Evolutionary conservation across 1,140 invertebrate species (phyloP).

Genomic region (Bombus waltoni): DNA sequence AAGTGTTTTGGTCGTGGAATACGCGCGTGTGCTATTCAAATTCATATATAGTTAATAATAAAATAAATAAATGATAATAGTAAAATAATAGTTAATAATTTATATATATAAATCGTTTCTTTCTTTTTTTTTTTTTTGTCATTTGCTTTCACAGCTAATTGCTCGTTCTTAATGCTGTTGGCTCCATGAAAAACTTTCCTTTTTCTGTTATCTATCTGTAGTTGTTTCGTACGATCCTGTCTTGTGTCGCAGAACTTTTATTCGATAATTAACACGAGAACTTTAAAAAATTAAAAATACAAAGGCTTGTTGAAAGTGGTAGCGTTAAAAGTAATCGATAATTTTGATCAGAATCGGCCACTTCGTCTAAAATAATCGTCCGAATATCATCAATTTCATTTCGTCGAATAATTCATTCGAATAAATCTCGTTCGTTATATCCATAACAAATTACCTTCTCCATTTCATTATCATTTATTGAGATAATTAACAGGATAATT

Average conservation of each 20-base stretch:
- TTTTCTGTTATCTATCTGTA: not conserved
- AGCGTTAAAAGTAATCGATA: not conserved
- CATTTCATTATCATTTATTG: not conserved
- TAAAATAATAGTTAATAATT: not conserved
- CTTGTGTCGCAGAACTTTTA: not conserved
- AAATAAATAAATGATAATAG: no score
- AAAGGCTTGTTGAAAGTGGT: not conserved
- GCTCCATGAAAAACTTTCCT: not conserved
- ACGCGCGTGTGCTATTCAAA: not conserved
- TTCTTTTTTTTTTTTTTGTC: not conserved
- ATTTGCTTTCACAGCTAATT: constrained; percentile 19
- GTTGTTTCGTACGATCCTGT: not conserved
- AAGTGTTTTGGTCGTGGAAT: not conserved
- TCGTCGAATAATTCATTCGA: not conserved
- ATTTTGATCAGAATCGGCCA: not conserved
- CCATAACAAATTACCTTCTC: no score
- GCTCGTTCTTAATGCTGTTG: not conserved
- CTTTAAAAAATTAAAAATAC: not conserved
- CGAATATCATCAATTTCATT: no score
- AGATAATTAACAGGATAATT: not conserved
- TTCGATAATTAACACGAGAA: not conserved
- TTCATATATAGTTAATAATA: no score
- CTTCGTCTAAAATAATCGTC: not conserved
- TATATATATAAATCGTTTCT: not conserved
- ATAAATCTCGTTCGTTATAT: not conserved